phyloP scores from a whole-genome alignment of 2,888 invertebrate species.

The Idaea straminata region DNA sequence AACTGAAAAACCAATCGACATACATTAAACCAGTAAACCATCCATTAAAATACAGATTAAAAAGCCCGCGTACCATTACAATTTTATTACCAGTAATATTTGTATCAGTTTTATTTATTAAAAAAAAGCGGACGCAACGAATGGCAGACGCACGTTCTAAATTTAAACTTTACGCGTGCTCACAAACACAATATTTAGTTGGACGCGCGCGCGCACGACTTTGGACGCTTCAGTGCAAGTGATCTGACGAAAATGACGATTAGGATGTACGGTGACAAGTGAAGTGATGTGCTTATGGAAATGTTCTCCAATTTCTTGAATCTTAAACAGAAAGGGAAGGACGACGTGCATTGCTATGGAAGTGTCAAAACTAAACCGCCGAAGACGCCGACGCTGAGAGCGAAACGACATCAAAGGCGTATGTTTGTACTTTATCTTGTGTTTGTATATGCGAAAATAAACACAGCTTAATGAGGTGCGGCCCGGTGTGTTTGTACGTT shows the following conservation, averaged over 20 bases:
- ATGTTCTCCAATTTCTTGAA: conserved; percentile 81
- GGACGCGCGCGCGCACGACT: conserved; percentile 57
- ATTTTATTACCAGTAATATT: conserved; percentile 69
- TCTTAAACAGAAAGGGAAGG: conserved; percentile 68
- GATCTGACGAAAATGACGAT: conserved; percentile 18
- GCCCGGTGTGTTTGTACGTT: conserved; percentile 43
- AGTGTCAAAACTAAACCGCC: conserved; percentile 78
- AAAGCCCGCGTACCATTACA: conserved; percentile 50
- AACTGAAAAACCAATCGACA: conserved; percentile 25
- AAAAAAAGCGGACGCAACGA: conserved; percentile 59
- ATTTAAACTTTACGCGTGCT: conserved; percentile 63
- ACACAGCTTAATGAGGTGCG: conserved; percentile 64
- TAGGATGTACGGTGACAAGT: conserved; percentile 32
- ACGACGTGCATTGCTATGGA: conserved; percentile 72
- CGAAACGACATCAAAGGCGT: conserved; percentile 75
- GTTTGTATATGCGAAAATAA: conserved; percentile 53
- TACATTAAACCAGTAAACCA: conserved; percentile 33
- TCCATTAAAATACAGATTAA: conserved; percentile 57
- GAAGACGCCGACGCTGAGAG: conserved; percentile 76
- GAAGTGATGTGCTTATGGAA: conserved; percentile 37
- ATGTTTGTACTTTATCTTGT: conserved; percentile 45
- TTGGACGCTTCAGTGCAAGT: conserved; percentile 23
- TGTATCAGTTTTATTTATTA: conserved; percentile 66
- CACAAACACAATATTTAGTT: conserved; percentile 66
- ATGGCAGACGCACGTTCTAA: conserved; percentile 65